A percentile compares a stretch with the other conserved stretches of the same genome.
phyloP scores from a whole-genome alignment of 1,140 invertebrate genomes.

The Drosophila gunungcola region DNA sequence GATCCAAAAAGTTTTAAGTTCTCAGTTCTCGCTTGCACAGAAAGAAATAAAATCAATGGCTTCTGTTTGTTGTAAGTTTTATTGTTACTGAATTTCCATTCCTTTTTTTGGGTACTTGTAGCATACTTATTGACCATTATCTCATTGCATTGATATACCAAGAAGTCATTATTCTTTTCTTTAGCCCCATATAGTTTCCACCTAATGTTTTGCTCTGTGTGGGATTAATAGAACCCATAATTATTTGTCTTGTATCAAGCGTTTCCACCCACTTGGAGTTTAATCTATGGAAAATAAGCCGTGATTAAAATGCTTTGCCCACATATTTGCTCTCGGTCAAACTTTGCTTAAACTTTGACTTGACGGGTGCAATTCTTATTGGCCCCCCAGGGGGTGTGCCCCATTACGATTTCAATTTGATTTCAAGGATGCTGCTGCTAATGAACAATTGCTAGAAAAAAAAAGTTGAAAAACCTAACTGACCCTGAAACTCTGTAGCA shows the following conservation, averaged over 20 bases:
- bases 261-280: slow-evolving; percentile 59
- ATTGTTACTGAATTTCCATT: too few relatives aligned
- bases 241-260: slow-evolving; percentile 39
- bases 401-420: slow-evolving; percentile 59
- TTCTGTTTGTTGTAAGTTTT: too few relatives aligned
- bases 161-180: too few relatives aligned
- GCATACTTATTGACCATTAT: too few relatives aligned
- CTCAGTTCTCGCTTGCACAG: slow-evolving; percentile 13
- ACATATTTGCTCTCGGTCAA: slow-evolving; percentile 72
- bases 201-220: slow-evolving; percentile 1
- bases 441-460: slow-evolving; percentile 43
- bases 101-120: too few relatives aligned
- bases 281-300: slow-evolving; percentile 64
- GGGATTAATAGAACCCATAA: slow-evolving; percentile 17
- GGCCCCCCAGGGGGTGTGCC: slow-evolving; percentile 62
- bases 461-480: slow-evolving; percentile 28
- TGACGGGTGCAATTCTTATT: slow-evolving; percentile 38
- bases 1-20: slow-evolving; percentile 40
- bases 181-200: too few relatives aligned
- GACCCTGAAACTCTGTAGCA: slow-evolving; percentile 60
- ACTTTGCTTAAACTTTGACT: slow-evolving; percentile 59
- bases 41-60: not conserved
- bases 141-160: too few relatives aligned
- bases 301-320: slow-evolving; percentile 67
- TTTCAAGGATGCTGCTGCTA: slow-evolving; percentile 65